Percentiles rank a stretch among this genome's conserved stretches.
phyloP scores from a whole-genome alignment of 2,797 vertebrate species.

The Mus minutoides region DNA sequence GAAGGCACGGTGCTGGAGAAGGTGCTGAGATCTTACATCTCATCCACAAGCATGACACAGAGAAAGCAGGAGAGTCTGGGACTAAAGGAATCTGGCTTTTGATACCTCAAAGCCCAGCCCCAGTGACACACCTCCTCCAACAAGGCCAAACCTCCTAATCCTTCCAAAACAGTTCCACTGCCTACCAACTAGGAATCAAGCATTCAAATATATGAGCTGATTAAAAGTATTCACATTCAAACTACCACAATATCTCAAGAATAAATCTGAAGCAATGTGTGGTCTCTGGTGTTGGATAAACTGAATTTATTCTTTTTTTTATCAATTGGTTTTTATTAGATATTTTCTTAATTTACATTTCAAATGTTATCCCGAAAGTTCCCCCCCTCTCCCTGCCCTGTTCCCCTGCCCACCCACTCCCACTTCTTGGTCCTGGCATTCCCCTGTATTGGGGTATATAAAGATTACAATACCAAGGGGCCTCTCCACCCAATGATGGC shows the following conservation, averaged over 20 bases:
- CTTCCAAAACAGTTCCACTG: neutral
- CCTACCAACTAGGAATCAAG: neutral
- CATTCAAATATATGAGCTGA: neutral
- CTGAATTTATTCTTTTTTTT: neutral
- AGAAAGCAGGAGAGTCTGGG: neutral
- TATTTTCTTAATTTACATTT: too few relatives aligned
- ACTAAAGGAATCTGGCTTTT: neutral
- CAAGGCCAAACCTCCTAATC: neutral
- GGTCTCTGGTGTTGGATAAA: neutral
- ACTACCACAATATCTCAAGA: neutral
- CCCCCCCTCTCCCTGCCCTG: too few relatives aligned
- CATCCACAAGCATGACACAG: neutral
- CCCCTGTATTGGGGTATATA: too few relatives aligned
- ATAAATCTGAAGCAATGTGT: neutral
- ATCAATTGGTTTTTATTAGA: too few relatives aligned
- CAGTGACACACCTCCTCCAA: neutral
- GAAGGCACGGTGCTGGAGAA: too few relatives aligned
- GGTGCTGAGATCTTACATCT: neutral
- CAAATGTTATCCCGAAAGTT: too few relatives aligned
- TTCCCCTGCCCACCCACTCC: too few relatives aligned
- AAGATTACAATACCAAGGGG: too few relatives aligned
- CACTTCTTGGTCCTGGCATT: too few relatives aligned
- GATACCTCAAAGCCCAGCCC: neutral
- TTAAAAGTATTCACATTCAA: neutral
- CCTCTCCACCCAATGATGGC: too few relatives aligned